These are phyloP conservation scores for Ivindomyrus marchei DNA, from an alignment of 2,113 vertebrate species.

Conservation along the genomic window DNA sequence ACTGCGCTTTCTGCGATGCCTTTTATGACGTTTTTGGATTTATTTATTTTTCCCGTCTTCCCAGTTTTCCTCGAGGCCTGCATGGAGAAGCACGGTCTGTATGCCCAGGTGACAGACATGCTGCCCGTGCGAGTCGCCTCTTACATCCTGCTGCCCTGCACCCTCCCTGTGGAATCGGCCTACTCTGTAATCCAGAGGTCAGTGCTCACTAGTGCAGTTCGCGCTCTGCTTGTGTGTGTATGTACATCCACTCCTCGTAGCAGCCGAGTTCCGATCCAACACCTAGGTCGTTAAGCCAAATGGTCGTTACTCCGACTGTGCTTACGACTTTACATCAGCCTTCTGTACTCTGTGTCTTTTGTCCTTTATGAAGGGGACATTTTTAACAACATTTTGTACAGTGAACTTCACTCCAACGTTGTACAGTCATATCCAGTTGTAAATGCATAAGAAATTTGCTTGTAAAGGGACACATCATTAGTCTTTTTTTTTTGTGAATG, in stretches of 20 bases:
- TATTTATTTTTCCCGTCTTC: neutral
- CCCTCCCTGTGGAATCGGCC: slow-evolving; percentile 74
- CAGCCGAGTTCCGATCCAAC: neutral
- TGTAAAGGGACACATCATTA: neutral
- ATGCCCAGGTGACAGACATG: slow-evolving; percentile 58
- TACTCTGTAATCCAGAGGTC: slow-evolving; percentile 69
- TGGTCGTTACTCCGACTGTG: neutral
- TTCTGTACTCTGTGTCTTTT: neutral
- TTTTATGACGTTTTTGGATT: neutral
- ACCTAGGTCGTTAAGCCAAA: neutral
- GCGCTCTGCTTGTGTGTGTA: neutral
- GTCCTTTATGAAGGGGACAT: neutral
- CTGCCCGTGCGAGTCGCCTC: slow-evolving; percentile 73
- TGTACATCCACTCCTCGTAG: neutral
- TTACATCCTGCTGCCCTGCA: slow-evolving; percentile 76
- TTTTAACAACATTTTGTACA: neutral
- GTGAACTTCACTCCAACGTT: neutral
- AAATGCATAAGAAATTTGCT: neutral
- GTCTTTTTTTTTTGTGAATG: neutral
- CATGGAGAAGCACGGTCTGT: slow-evolving; percentile 57
- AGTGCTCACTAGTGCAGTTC: slow-evolving; percentile 16
- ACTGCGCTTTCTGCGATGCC: neutral
- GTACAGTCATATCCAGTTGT: neutral
- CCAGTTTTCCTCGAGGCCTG: slow-evolving; percentile 70
- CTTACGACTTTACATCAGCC: neutral